phyloP scores from a whole-genome alignment of 2,797 vertebrate genomes.

The Cossypha dichroa region DNA sequence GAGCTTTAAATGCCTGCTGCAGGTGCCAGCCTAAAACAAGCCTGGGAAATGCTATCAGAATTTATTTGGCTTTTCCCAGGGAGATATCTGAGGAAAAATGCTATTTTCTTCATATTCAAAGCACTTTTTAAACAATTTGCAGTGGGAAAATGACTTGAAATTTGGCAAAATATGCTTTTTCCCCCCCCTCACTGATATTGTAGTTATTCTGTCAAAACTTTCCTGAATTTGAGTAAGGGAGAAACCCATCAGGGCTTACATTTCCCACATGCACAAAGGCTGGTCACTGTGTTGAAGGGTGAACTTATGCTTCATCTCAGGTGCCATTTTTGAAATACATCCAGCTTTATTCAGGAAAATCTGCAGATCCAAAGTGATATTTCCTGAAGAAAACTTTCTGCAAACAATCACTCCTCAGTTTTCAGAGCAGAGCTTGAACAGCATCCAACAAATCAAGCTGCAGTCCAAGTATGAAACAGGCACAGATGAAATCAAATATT shows the following conservation, averaged over 20 bases:
- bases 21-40: neutral
- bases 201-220: neutral
- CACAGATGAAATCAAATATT: neutral
- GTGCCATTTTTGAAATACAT: neutral
- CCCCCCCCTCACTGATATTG: neutral
- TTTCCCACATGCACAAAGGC: accelerated
- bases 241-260: accelerated
- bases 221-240: neutral
- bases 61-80: neutral
- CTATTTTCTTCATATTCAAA: neutral
- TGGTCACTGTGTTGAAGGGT: neutral
- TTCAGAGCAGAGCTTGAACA: neutral
- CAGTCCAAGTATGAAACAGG: neutral
- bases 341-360: neutral
- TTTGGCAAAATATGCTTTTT: neutral
- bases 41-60: neutral
- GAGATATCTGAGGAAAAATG: neutral
- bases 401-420: neutral
- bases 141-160: neutral
- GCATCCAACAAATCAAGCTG: neutral
- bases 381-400: neutral
- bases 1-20: neutral
- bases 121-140: neutral
- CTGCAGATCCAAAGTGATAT: neutral
- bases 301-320: neutral